Conservation (phyloP, 2,888 invertebrate genomes). For the Diogma glabrata region DNA sequence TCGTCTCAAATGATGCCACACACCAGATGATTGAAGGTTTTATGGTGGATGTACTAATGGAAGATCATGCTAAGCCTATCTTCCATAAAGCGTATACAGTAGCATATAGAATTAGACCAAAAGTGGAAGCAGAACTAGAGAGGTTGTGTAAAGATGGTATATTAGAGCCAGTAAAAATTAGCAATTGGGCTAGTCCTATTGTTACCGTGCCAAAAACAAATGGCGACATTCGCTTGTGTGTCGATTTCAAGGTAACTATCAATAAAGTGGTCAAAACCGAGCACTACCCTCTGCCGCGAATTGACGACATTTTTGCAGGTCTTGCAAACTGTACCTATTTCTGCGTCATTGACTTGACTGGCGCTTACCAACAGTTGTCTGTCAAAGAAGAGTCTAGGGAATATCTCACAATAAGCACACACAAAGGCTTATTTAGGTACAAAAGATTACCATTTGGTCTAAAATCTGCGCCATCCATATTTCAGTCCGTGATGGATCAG, state of each 20-base stretch:
- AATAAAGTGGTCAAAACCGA: constrained; percentile 8
- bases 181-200: constrained; percentile 14
- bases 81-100: neutral
- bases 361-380: neutral
- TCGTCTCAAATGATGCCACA: neutral
- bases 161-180: constrained; percentile 18
- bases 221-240: constrained; percentile 15
- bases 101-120: neutral
- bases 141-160: neutral
- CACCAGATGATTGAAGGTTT: neutral
- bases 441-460: constrained; percentile 7
- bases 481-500: constrained; percentile 7
- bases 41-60: neutral
- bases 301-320: constrained; percentile 14
- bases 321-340: neutral
- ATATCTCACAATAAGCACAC: constrained; percentile 12
- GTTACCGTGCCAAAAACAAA: constrained; percentile 14
- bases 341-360: constrained; percentile 10
- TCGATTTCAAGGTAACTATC: constrained; percentile 14
- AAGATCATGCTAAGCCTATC: neutral
- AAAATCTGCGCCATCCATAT: constrained; percentile 4
- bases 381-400: neutral
- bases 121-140: neutral
- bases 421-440: constrained; percentile 10
- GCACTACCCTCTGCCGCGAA: constrained; percentile 14